Percentiles rank a stretch among this genome's conserved stretches.
Evolutionary conservation across 2,113 vertebrate genomes (phyloP).

Genomic region (Cavia porcellus): DNA sequence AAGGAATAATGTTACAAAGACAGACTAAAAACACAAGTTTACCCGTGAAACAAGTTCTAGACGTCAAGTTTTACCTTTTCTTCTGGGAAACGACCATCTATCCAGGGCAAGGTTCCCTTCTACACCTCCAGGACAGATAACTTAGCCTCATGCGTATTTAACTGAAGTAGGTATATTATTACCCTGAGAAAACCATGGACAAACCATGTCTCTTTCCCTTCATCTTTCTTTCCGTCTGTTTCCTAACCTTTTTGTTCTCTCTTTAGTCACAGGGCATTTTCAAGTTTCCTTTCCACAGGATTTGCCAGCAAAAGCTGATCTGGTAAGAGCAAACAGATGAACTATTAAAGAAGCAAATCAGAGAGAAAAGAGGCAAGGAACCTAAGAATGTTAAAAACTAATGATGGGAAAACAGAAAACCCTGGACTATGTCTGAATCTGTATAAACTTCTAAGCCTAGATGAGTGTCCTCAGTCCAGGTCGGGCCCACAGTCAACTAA

Average conservation of each 20-base stretch:
- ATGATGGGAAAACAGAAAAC: background rate
- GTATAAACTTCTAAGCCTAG: background rate
- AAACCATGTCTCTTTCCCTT: constrained; percentile 12
- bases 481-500: background rate
- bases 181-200: background rate
- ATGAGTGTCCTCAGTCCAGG: background rate
- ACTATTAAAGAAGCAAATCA: constrained; percentile 36
- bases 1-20: constrained; percentile 44
- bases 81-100: background rate
- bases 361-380: constrained; percentile 35
- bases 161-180: background rate
- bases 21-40: background rate
- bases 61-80: background rate
- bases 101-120: background rate
- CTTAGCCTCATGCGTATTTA: background rate
- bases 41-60: background rate
- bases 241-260: background rate
- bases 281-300: background rate
- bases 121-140: background rate
- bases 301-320: constrained; percentile 36
- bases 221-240: background rate
- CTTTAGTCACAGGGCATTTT: constrained; percentile 2
- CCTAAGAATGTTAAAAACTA: background rate
- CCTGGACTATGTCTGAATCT: background rate
- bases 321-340: background rate